Evolutionary conservation across 37 sponge, comb jelly and placozoan species (phyloP).

Genomic region (Spongilla lacustris): DNA sequence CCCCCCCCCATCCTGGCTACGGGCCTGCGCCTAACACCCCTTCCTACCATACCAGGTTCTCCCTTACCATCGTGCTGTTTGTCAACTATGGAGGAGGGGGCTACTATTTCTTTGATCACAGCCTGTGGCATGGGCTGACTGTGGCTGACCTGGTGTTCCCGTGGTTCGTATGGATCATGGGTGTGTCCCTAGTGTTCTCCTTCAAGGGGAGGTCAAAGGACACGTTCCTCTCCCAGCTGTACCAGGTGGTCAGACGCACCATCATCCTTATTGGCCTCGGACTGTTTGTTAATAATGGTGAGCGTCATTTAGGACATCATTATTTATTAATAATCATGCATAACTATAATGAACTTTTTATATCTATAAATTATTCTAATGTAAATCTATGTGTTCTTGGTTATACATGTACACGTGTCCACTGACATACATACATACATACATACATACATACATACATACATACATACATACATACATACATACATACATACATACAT

Average conservation of each 20-base stretch:
- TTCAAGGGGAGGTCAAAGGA: constrained; percentile 62
- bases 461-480: too few species aligned
- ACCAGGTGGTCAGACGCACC: constrained; percentile 80
- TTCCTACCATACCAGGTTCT: constrained; percentile 81
- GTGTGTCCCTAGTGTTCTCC: constrained; percentile 88
- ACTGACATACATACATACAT: too few species aligned
- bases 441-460: too few species aligned
- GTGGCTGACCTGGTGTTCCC: constrained; percentile 91
- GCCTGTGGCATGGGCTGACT: constrained; percentile 91
- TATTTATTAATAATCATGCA: too few species aligned
- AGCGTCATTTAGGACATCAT: constrained; percentile 3
- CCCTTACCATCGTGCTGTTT: constrained; percentile 91
- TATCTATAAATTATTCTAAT: too few species aligned
- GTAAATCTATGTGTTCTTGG: too few species aligned
- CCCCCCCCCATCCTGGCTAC: too few species aligned
- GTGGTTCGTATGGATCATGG: constrained; percentile 95
- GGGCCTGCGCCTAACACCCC: too few species aligned
- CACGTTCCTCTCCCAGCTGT: constrained; percentile 38
- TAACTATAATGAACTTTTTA: too few species aligned
- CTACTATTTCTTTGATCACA: constrained; percentile 94
- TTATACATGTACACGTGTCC: too few species aligned
- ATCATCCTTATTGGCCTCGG: constrained; percentile 89
- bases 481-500: too few species aligned
- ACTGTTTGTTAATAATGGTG: constrained; percentile 71
- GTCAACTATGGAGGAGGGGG: constrained; percentile 97